phyloP scores from a whole-genome alignment of 2,888 invertebrate genomes.

The Cordilura impudica region DNA sequence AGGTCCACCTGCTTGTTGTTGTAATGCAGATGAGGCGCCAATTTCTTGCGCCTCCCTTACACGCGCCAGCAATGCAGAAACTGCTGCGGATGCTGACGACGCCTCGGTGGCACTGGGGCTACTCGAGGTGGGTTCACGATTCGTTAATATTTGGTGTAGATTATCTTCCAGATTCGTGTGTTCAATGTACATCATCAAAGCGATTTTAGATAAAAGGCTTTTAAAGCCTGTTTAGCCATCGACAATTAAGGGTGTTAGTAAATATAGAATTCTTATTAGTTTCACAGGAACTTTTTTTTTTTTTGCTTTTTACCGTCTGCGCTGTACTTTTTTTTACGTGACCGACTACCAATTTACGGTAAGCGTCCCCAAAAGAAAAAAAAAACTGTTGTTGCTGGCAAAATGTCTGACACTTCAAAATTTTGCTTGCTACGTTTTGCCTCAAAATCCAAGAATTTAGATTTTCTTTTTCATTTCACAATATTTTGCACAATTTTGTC shows the following conservation, averaged over 20 bases:
- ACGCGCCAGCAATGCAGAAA: conserved; percentile 62
- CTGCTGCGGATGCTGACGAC: conserved; percentile 52
- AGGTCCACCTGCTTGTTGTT: conserved; percentile 46
- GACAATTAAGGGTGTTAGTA: conserved; percentile 11
- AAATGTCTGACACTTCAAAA: conserved; percentile 33
- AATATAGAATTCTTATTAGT: conserved; percentile 7
- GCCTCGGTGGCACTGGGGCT: conserved; percentile 61
- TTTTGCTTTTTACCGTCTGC: conserved; percentile 4
- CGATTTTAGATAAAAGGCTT: conserved; percentile 35
- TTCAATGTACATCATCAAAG: conserved; percentile 68
- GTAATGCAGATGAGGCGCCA: conserved; percentile 47
- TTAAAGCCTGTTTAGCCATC: conserved; percentile 53
- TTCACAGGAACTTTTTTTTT: conserved; percentile 13
- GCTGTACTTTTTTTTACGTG: conserved; percentile 24
- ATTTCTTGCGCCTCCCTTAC: conserved; percentile 55
- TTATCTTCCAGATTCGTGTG: conserved; percentile 65
- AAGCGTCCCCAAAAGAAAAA: conserved; percentile 37
- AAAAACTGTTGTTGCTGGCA: conserved; percentile 40
- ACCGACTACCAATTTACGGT: conserved; percentile 38
- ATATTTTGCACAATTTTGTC: not conserved
- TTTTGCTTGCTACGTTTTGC: not conserved
- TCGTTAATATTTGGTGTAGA: conserved; percentile 64
- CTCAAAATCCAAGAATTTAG: not conserved
- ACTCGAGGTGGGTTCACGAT: conserved; percentile 57
- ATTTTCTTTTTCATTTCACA: not conserved